These are phyloP conservation scores for Coilia nasus DNA, from an alignment of 2,797 vertebrate species.

Conservation along the genomic window DNA sequence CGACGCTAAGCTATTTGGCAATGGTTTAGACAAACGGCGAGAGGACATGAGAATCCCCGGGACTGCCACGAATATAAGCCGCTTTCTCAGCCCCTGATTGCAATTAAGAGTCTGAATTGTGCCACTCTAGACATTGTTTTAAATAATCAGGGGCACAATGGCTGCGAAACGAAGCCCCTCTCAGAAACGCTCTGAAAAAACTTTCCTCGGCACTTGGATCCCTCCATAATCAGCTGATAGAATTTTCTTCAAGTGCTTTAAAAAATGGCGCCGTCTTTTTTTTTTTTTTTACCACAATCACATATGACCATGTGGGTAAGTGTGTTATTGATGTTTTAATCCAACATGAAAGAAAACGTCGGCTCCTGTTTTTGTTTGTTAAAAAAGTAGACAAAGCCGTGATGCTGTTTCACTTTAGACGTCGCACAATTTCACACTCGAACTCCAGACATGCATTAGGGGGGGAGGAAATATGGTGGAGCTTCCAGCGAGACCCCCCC, in stretches of 20 bases:
- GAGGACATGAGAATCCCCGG: constrained; percentile 51
- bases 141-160: constrained; percentile 52
- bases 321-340: not conserved
- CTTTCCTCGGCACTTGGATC: not conserved
- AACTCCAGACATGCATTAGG: not conserved
- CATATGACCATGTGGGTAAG: not conserved
- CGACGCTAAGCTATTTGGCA: constrained; percentile 74
- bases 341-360: too few species aligned
- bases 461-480: not conserved
- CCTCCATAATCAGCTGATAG: not conserved
- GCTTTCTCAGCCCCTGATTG: constrained; percentile 49
- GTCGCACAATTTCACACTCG: not conserved
- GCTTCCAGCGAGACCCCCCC: not conserved
- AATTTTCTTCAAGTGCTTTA: not conserved
- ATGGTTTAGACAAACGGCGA: constrained; percentile 70
- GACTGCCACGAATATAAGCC: constrained; percentile 51
- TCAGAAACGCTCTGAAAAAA: not conserved
- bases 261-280: not conserved
- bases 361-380: not conserved
- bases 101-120: constrained; percentile 55
- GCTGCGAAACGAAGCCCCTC: constrained; percentile 31
- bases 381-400: not conserved
- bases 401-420: too few species aligned
- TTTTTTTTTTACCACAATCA: not conserved
- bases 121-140: constrained; percentile 46